Percentiles rank a stretch among this genome's conserved stretches.
Conservation (phyloP, 2,888 invertebrate species). For the Lydus trimaculatus region DNA sequence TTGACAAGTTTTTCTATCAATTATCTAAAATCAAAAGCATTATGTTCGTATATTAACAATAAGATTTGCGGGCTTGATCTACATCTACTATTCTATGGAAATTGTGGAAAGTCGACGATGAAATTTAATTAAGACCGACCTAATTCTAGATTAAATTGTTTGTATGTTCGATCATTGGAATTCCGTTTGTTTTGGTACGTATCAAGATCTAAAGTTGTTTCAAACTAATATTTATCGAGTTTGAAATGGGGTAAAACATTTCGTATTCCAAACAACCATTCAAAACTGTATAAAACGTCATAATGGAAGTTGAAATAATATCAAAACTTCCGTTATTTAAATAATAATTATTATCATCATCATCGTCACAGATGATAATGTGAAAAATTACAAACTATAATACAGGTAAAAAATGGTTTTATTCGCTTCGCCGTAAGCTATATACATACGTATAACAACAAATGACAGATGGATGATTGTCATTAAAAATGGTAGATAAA, state of each 20-base stretch:
- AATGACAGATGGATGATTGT: conserved; percentile 23
- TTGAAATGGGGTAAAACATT: background rate
- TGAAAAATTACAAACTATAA: conserved; percentile 5
- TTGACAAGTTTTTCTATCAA: too few species aligned
- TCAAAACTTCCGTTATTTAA: too few species aligned
- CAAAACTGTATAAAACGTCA: too few species aligned
- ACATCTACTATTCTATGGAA: background rate
- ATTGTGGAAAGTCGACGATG: background rate
- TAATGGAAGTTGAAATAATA: background rate
- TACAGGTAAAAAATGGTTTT: conserved; percentile 5
- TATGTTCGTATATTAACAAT: too few species aligned
- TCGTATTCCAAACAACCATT: background rate
- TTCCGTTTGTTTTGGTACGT: conserved; percentile 22
- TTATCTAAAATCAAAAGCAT: too few species aligned
- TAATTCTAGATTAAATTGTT: conserved; percentile 23
- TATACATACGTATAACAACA: background rate
- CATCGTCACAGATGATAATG: background rate
- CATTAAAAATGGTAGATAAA: conserved; percentile 17
- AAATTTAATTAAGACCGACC: conserved; percentile 11
- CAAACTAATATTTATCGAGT: conserved; percentile 27
- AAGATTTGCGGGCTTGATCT: too few species aligned
- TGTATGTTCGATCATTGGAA: conserved; percentile 12
- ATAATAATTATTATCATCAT: background rate
- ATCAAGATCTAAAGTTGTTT: conserved; percentile 27
- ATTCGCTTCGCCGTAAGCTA: background rate